Percentiles rank a stretch among this genome's conserved stretches.
Evolutionary conservation across 2,797 vertebrate species (phyloP).

Genomic region (Chloroceryle inda): DNA sequence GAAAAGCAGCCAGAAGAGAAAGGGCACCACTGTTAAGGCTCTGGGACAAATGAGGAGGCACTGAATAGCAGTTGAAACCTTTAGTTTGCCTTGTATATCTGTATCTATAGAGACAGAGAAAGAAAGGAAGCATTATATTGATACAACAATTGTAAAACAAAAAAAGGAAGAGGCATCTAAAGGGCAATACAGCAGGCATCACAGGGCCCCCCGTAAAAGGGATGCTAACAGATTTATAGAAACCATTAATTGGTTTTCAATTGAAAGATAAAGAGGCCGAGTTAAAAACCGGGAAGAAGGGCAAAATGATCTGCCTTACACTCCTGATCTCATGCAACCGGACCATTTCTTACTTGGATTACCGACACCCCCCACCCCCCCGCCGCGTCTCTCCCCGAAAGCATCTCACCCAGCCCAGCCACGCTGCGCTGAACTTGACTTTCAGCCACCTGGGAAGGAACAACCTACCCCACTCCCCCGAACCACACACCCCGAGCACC

Average conservation of each 20-base stretch:
- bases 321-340: not conserved
- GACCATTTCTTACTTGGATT: not conserved
- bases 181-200: conserved; percentile 81
- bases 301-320: conserved; percentile 42
- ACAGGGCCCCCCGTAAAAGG: conserved; percentile 75
- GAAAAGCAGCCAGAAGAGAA: conserved; percentile 80
- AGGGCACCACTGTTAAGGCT: conserved; percentile 81
- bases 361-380: too few species aligned
- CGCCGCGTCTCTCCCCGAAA: too few species aligned
- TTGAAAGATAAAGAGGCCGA: conserved; percentile 77
- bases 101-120: conserved; percentile 85
- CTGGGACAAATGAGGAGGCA: conserved; percentile 82
- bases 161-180: conserved; percentile 83
- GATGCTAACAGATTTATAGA: conserved; percentile 79
- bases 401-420: not conserved
- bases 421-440: not conserved
- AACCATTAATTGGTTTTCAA: conserved; percentile 84
- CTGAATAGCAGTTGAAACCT: conserved; percentile 82
- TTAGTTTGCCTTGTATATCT: conserved; percentile 82
- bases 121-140: conserved; percentile 86
- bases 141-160: conserved; percentile 84
- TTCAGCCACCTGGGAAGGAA: not conserved
- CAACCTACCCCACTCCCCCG: too few species aligned
- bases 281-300: not conserved
- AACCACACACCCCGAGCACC: not conserved